Evolutionary conservation across 92 coral and sea anemone genomes (phyloP), one percentile per base, ranked within the genome.

Genomic region (Metridium senile): DNA sequence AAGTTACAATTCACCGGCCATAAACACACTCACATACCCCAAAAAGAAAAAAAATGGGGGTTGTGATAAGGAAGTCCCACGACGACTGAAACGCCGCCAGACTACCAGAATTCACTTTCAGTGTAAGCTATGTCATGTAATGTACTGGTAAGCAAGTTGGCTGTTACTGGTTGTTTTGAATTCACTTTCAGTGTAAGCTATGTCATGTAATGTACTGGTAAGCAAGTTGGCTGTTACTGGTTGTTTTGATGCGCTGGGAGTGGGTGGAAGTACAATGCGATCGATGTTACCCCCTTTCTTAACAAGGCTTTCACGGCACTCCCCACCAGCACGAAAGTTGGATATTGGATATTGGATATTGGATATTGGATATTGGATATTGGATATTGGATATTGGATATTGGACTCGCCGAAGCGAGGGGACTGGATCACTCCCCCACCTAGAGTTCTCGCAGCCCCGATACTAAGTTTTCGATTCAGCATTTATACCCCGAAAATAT

Each of bases 191-290:
- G 23, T 39, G 49, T 39, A 39, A 13, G 25, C 23, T 54, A 3
- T 9, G n/a, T n/a, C n/a, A n/a, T n/a, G n/a, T n/a, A n/a, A n/a
- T n/a, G n/a, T n/a, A n/a, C n/a, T n/a, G n/a, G n/a, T n/a, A n/a
- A n/a, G n/a, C n/a, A n/a, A n/a, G n/a, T n/a, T n/a, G n/a, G n/a
- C n/a, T n/a, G n/a, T n/a, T n/a, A 54, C 9, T 13, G 17, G 59
- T 9, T 9, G 59, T 54, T 3, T 54, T 54, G 4, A 2, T 10
- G 17, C 25, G 59, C 59, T 54, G 59, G 59, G 59, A 31, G 69
- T 63, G 69, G 68, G 78, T 58, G 78, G 78, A 73, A 73, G 78
- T 73, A 16, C 78, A 57, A 58, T 33, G 78, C 78, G 78, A 73
- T 62, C 78, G 67, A 45, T 33, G 78, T 63, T 20, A 53, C 78